These are phyloP conservation scores for Chymomyza costata DNA, from an alignment of 1,140 invertebrate genomes.

Conservation along the genomic window DNA sequence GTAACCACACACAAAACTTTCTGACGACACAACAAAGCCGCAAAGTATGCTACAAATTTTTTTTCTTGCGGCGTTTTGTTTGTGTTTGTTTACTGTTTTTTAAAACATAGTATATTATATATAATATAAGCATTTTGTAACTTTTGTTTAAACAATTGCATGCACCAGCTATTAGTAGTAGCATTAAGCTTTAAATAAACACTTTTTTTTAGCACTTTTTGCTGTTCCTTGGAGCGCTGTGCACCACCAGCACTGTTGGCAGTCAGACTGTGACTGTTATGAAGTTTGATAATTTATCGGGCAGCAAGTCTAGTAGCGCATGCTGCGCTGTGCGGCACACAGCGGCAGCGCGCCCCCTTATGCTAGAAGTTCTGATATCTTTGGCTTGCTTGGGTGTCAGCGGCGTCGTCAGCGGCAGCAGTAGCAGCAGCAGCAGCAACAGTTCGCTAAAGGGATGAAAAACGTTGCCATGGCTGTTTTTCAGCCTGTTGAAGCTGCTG, in stretches of 20 bases:
- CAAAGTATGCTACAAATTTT: constrained; percentile 7
- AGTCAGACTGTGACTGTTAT: constrained; percentile 68
- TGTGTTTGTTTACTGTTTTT: background rate
- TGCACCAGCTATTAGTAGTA: no score
- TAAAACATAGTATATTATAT: background rate
- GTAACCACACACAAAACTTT: no score
- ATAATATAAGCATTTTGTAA: no score
- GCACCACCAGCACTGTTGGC: constrained; percentile 55
- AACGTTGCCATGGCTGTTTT: constrained; percentile 34
- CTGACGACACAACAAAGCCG: background rate
- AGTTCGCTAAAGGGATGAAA: constrained; percentile 57
- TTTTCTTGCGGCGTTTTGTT: background rate
- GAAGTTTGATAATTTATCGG: constrained; percentile 69
- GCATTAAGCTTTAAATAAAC: no score
- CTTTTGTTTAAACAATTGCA: no score
- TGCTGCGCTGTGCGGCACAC: constrained; percentile 22
- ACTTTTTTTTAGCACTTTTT: no score
- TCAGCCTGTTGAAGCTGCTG: constrained; percentile 35
- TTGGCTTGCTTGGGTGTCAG: constrained; percentile 62
- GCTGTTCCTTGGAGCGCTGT: no score
- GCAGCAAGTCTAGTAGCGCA: constrained; percentile 60
- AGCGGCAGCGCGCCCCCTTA: constrained; percentile 16
- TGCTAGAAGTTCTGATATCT: constrained; percentile 30
- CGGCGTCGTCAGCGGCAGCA: constrained; percentile 40
- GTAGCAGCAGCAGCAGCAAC: no score